phyloP scores from a whole-genome alignment of 2,113 vertebrate genomes.

The Psittacus erithacus region DNA sequence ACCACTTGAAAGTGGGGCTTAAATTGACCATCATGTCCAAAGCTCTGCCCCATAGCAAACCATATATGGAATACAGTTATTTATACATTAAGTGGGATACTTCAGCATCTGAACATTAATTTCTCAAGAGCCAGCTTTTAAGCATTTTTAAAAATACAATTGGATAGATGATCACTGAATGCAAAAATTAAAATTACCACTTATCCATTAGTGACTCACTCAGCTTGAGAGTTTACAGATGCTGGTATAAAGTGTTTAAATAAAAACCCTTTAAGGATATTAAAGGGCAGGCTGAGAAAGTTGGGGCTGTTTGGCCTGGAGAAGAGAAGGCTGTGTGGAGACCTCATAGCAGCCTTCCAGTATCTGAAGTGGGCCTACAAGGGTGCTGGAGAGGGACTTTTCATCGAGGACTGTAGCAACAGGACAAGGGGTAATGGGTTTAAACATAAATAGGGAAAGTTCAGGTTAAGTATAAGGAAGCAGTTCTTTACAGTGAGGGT shows the following conservation, averaged over 20 bases:
- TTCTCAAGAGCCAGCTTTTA: not conserved
- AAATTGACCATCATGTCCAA: not conserved
- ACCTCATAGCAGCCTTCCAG: not conserved
- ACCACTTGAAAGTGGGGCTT: not conserved
- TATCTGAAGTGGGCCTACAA: not conserved
- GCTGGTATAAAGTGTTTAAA: not conserved
- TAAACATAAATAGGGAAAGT: not conserved
- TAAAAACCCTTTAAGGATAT: not conserved
- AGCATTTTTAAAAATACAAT: not conserved
- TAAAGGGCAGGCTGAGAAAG: not conserved
- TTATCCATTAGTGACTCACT: not conserved
- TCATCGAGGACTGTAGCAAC: not conserved
- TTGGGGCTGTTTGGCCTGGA: not conserved
- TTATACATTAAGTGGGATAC: not conserved
- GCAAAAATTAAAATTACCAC: not conserved
- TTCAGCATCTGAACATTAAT: not conserved
- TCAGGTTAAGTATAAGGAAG: not conserved
- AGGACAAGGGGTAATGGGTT: not conserved
- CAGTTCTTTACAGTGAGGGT: not conserved
- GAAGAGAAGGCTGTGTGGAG: not conserved
- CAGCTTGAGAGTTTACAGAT: not conserved
- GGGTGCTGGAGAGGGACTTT: not conserved
- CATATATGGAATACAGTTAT: not conserved
- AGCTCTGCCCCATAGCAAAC: not conserved
- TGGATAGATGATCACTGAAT: not conserved